Evolutionary conservation across 2,888 invertebrate species (phyloP).

Genomic region (Nowickia ferox): DNA sequence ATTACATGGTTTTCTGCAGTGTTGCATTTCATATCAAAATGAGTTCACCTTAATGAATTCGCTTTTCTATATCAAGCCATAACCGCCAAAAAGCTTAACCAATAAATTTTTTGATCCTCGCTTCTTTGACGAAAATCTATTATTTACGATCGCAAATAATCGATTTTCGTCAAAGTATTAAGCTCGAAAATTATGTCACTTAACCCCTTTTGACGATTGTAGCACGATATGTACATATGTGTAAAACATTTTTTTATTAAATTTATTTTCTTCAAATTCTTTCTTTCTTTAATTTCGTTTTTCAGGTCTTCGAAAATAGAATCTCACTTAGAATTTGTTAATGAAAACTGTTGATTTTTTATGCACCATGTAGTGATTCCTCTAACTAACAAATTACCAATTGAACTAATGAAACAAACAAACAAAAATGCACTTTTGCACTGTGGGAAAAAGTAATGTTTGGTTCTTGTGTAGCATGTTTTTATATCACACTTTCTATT

Average conservation of each 20-base stretch:
- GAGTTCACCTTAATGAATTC: too few species aligned
- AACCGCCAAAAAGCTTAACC: not conserved
- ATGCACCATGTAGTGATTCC: constrained; percentile 38
- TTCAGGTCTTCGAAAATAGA: not conserved
- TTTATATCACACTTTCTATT: constrained; percentile 46
- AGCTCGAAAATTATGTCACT: too few species aligned
- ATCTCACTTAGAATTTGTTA: constrained; percentile 17
- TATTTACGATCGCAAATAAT: too few species aligned
- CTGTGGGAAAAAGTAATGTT: constrained; percentile 66
- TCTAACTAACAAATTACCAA: constrained; percentile 5
- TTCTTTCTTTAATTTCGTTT: not conserved
- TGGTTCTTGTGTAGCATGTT: constrained; percentile 67
- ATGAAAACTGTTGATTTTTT: constrained; percentile 30
- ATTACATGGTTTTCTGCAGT: too few species aligned
- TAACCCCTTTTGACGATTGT: too few species aligned
- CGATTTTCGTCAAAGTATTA: too few species aligned
- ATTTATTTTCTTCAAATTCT: not conserved
- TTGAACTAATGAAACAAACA: not conserved
- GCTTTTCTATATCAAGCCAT: too few species aligned
- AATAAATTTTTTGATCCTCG: too few species aligned
- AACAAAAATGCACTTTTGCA: constrained; percentile 55
- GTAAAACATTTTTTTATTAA: not conserved
- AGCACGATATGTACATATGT: too few species aligned
- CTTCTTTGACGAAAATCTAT: too few species aligned
- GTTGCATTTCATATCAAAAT: too few species aligned